A percentile compares a stretch with the other conserved stretches of the same genome.
Evolutionary conservation across 2,113 vertebrate genomes (phyloP).

Genomic region (Craseonycteris thonglongyai): DNA sequence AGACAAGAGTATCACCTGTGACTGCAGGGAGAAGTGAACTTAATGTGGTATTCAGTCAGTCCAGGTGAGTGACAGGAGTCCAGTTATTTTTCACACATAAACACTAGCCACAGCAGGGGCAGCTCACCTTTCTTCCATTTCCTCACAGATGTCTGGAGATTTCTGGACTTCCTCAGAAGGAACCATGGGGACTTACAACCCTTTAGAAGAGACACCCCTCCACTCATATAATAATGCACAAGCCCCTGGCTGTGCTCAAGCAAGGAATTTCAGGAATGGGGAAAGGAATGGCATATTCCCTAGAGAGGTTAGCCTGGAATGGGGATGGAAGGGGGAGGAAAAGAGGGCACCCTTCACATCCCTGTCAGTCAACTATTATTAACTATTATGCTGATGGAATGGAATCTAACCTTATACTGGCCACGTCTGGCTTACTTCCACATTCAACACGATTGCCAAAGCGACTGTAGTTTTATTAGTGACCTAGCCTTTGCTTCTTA

Average conservation of each 20-base stretch:
- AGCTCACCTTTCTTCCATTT: background rate
- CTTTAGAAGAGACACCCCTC: background rate
- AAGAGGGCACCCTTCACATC: constrained; percentile 50
- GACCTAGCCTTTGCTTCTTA: constrained; percentile 51
- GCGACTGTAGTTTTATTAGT: constrained; percentile 59
- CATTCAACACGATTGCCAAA: constrained; percentile 43
- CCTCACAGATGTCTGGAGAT: background rate
- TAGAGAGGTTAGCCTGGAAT: constrained; percentile 62
- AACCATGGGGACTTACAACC: background rate
- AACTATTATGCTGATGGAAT: constrained; percentile 66
- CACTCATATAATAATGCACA: background rate
- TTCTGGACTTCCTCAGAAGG: background rate
- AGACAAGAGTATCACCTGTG: background rate
- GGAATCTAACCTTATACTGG: constrained; percentile 63
- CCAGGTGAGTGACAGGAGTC: background rate
- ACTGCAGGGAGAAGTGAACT: background rate
- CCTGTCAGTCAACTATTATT: constrained; percentile 66
- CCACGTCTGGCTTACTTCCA: constrained; percentile 54
- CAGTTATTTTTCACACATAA: constrained; percentile 18
- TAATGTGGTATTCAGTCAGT: background rate
- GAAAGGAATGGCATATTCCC: constrained; percentile 69
- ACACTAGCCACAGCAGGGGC: background rate
- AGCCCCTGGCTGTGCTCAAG: constrained; percentile 46
- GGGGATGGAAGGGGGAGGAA: background rate
- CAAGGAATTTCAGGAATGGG: constrained; percentile 71